These are phyloP conservation scores for Hoplodrina blanda DNA, from an alignment of 2,888 invertebrate genomes.

Conservation along the genomic window DNA sequence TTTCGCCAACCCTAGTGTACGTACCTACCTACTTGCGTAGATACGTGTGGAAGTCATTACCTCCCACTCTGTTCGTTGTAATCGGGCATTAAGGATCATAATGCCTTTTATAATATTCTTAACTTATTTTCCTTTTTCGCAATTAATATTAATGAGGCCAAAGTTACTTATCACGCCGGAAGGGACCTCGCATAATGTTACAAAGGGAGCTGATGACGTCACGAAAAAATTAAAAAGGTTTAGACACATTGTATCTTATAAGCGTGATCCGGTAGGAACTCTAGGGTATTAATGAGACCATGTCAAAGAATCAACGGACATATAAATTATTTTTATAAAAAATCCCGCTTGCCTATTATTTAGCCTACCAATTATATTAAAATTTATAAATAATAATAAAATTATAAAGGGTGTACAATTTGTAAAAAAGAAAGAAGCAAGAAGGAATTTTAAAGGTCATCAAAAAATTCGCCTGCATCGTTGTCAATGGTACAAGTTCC, in stretches of 20 bases:
- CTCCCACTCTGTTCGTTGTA: conserved; percentile 6
- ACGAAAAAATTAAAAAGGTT: conserved; percentile 24
- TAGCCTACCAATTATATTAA: too few species aligned
- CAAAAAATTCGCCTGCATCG: too few species aligned
- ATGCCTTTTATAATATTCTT: conserved; percentile 21
- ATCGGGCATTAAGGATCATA: conserved; percentile 35
- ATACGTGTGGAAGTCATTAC: conserved; percentile 34
- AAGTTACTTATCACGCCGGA: conserved; percentile 32
- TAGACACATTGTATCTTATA: conserved; percentile 14
- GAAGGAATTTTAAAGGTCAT: too few species aligned
- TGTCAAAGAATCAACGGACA: too few species aligned
- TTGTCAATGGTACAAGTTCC: too few species aligned
- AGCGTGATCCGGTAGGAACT: conserved; percentile 17
- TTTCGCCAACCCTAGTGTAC: conserved; percentile 24
- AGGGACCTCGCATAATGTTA: conserved; percentile 28
- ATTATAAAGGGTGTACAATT: too few species aligned
- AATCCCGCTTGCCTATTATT: too few species aligned
- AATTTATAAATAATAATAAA: too few species aligned
- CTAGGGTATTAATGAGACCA: too few species aligned
- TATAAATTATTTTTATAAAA: too few species aligned
- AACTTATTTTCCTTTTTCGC: conserved; percentile 35
- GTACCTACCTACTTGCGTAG: neutral
- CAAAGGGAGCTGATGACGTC: conserved; percentile 39
- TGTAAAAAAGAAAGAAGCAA: too few species aligned
- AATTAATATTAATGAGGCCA: conserved; percentile 52